These are phyloP conservation scores for Dexiosoma caninum DNA, from an alignment of 2,888 invertebrate species.

Conservation along the genomic window DNA sequence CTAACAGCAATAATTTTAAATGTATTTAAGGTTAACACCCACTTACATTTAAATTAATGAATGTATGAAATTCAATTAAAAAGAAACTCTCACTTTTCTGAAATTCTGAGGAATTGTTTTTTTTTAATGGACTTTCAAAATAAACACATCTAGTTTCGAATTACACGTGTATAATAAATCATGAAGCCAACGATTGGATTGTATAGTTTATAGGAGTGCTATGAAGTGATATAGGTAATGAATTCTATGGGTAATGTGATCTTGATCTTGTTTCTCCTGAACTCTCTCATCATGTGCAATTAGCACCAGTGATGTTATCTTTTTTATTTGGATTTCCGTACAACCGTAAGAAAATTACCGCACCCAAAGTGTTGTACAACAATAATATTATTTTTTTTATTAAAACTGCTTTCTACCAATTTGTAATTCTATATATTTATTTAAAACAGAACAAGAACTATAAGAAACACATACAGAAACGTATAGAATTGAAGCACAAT, in stretches of 20 bases:
- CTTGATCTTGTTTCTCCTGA: slow-evolving; percentile 48
- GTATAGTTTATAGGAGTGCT: slow-evolving; percentile 22
- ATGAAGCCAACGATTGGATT: slow-evolving; percentile 56
- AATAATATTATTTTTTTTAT: no score
- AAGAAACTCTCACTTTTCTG: slow-evolving; percentile 71
- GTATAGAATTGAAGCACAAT: not conserved
- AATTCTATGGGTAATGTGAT: slow-evolving; percentile 60
- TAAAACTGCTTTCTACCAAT: no score
- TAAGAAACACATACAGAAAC: no score
- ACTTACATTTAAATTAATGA: slow-evolving; percentile 57
- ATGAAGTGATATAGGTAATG: slow-evolving; percentile 27
- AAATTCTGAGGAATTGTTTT: slow-evolving; percentile 41
- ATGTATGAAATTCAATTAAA: slow-evolving; percentile 55
- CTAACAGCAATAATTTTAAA: slow-evolving; percentile 67
- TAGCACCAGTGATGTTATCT: slow-evolving; percentile 60
- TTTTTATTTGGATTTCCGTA: no score
- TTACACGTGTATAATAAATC: slow-evolving; percentile 69
- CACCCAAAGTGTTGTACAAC: no score
- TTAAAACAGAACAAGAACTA: no score
- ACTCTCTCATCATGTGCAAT: slow-evolving; percentile 59
- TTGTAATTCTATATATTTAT: no score
- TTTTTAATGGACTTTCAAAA: slow-evolving; percentile 30
- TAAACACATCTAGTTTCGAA: slow-evolving; percentile 55
- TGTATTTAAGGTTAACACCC: slow-evolving; percentile 75
- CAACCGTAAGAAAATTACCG: no score